These are phyloP conservation scores for Lithophane socia DNA, from an alignment of 2,888 invertebrate genomes.

Conservation along the genomic window DNA sequence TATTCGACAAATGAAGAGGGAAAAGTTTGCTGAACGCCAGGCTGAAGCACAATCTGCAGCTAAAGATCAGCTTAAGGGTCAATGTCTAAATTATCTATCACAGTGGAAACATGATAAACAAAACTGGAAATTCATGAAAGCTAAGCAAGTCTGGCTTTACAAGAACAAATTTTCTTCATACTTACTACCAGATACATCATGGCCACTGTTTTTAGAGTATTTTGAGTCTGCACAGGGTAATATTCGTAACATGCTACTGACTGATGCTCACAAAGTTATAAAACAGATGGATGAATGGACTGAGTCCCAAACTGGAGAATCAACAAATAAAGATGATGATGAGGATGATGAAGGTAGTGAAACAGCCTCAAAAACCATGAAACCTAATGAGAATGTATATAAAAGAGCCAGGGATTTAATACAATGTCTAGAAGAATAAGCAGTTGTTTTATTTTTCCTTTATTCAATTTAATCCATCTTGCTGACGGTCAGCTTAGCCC, in stretches of 20 bases:
- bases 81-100: constrained; percentile 92
- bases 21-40: constrained; percentile 90
- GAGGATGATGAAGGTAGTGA: constrained; percentile 71
- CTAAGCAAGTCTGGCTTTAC: constrained; percentile 94
- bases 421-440: constrained; percentile 91
- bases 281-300: constrained; percentile 91
- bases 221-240: constrained; percentile 93
- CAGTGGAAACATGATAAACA: constrained; percentile 93
- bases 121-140: constrained; percentile 95
- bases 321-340: constrained; percentile 73
- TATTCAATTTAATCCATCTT: constrained; percentile 63
- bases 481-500: background rate
- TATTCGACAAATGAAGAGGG: constrained; percentile 92
- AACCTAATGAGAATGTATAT: constrained; percentile 87
- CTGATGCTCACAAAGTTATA: constrained; percentile 92
- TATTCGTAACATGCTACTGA: constrained; percentile 91
- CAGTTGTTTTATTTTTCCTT: constrained; percentile 71
- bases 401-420: constrained; percentile 92
- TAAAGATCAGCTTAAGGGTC: constrained; percentile 90
- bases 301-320: constrained; percentile 76
- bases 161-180: constrained; percentile 92
- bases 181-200: constrained; percentile 91
- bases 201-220: constrained; percentile 93
- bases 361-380: constrained; percentile 68
- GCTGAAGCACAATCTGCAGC: constrained; percentile 89